Evolutionary conservation across 1,140 invertebrate genomes (phyloP), one percentile per base, ranked within the genome.

Genomic region (Hermatobates lingyangjiaoensis): DNA sequence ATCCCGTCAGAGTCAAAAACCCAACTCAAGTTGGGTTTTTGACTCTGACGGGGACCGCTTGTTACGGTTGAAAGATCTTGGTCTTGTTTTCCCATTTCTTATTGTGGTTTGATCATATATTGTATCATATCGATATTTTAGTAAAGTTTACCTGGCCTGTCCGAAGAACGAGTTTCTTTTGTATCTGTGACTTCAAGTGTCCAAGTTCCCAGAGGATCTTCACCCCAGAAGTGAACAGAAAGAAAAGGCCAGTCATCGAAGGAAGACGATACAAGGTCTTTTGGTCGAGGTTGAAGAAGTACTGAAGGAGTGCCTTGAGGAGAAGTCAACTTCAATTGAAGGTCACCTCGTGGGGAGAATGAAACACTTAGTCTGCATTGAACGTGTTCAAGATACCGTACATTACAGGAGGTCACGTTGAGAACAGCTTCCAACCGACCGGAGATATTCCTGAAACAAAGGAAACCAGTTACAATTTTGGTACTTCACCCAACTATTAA

Each of bases 241-340:
- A 97, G 76, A 72, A 98, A 98, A 12, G 90, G 90, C 87, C 93
- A 98, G 62, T 94, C 87, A 63, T 94, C 87, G 63, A 96, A 94
- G 60, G 88, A 93, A 4, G 87, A 87, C 58, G 80, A 83, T 34
- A 86, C 76, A 15, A 88, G 81, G 66, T 98, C 94, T 46, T 87
- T 71, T 1, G 85, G 85, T 54, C 93, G 71, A 62, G 87, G 85
- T 61, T 87, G 88, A 14, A 97, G 69, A 42, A 96, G 68, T 0
- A 83, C 86, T 4, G 85, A 89, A 0, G 80, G 84, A 0, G 87
- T 91, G 12, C 86, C 87, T 81, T 87, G 85, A 0, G 87, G 86
- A 1, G 88, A 91, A 4, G 84, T 89, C 2, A 92, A 69, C 5
- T 85, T 62, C 39, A 92, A 78, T 21, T 83, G 72, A 1, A 92